Percentiles rank a stretch among this genome's conserved stretches.
Conservation (phyloP, 2,113 vertebrate species). For the Hemiscyllium ocellatum region DNA sequence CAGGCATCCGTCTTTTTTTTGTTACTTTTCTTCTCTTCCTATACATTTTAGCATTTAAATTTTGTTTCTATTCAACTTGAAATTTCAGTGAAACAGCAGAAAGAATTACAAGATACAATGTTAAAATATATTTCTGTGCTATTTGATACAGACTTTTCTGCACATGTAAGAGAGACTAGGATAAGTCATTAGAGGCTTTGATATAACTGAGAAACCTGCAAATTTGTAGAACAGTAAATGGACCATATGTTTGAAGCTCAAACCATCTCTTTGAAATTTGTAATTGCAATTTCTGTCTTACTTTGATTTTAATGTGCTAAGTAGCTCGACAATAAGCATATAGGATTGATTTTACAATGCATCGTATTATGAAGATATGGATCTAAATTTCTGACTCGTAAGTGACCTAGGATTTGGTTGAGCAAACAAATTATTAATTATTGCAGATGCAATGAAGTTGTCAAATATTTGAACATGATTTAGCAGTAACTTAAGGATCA, state of each 20-base stretch:
- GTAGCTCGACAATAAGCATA: neutral
- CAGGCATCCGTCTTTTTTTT: neutral
- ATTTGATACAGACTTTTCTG: neutral
- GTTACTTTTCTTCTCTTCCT: neutral
- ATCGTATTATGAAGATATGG: neutral
- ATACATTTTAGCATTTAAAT: neutral
- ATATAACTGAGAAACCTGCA: conserved; percentile 27
- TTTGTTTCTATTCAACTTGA: neutral
- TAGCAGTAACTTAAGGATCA: neutral
- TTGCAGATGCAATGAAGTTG: neutral
- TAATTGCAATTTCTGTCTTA: neutral
- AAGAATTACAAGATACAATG: neutral
- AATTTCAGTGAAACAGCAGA: neutral
- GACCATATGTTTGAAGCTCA: neutral
- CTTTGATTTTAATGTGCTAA: neutral
- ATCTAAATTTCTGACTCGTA: neutral
- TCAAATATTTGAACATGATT: neutral
- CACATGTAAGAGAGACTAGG: neutral
- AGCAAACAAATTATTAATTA: neutral
- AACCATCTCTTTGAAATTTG: neutral
- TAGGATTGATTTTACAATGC: neutral
- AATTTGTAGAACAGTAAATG: neutral
- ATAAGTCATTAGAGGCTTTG: conserved; percentile 32
- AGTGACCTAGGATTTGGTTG: neutral
- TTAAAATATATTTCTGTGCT: neutral